These are phyloP conservation scores for Homalodisca vitripennis DNA, from an alignment of 1,140 invertebrate species.

Conservation along the genomic window DNA sequence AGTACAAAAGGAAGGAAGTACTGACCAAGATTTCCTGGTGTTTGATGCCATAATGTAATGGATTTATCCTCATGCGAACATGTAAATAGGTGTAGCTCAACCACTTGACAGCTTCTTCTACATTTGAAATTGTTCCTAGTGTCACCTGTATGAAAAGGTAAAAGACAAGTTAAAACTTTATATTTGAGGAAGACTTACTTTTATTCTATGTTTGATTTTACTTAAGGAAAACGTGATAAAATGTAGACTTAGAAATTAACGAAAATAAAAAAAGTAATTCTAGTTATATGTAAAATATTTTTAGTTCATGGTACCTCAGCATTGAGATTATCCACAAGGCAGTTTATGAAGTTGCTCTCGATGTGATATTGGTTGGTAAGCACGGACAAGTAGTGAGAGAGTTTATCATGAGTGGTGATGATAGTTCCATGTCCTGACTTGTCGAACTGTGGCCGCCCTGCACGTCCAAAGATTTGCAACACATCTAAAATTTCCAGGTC, in stretches of 20 bases:
- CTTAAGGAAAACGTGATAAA: too few relatives aligned
- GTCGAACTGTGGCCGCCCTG: constrained; percentile 93
- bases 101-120: constrained; percentile 97
- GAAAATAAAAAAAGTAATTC: too few relatives aligned
- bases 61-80: constrained; percentile 92
- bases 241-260: too few relatives aligned
- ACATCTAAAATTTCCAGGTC: constrained; percentile 97
- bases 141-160: constrained; percentile 68
- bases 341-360: constrained; percentile 93
- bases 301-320: too few relatives aligned
- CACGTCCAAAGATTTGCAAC: constrained; percentile 98
- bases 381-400: constrained; percentile 91
- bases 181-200: too few relatives aligned
- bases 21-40: constrained; percentile 60
- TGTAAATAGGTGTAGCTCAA: constrained; percentile 96
- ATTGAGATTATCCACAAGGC: constrained; percentile 95
- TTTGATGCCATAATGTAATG: constrained; percentile 84
- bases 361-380: constrained; percentile 98
- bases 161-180: too few relatives aligned
- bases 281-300: too few relatives aligned
- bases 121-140: constrained; percentile 91
- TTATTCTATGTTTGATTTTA: too few relatives aligned
- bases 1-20: constrained; percentile 31
- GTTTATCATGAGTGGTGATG: constrained; percentile 90
- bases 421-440: constrained; percentile 90